Conservation (phyloP, 2,888 invertebrate species). For the Cephalotes varians region DNA sequence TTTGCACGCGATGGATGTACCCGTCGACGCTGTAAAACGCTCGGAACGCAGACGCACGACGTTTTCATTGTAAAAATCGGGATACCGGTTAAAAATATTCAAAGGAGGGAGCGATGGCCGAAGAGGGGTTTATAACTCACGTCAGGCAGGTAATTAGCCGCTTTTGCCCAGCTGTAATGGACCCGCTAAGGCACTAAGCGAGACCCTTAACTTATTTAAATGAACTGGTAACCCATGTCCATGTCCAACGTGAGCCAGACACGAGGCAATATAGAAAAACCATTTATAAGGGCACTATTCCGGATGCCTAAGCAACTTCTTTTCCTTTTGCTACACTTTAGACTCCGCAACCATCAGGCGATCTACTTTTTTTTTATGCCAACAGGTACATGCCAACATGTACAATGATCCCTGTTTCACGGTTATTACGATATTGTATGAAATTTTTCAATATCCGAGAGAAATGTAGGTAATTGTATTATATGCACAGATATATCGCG, state of each 20-base stretch:
- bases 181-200: constrained; percentile 84
- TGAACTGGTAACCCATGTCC: constrained; percentile 86
- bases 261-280: constrained; percentile 85
- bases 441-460: constrained; percentile 44
- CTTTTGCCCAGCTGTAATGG: constrained; percentile 86
- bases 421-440: constrained; percentile 38
- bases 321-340: constrained; percentile 77
- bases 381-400: constrained; percentile 68
- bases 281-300: constrained; percentile 85
- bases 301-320: constrained; percentile 77
- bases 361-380: constrained; percentile 73
- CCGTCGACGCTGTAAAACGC: constrained; percentile 45
- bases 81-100: constrained; percentile 80
- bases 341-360: constrained; percentile 69
- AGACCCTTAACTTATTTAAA: constrained; percentile 86
- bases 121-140: constrained; percentile 85
- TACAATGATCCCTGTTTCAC: constrained; percentile 45
- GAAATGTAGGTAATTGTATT: constrained; percentile 23
- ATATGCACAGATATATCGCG: not conserved
- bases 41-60: constrained; percentile 51
- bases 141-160: constrained; percentile 86
- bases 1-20: constrained; percentile 23
- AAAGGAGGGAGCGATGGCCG: constrained; percentile 73
- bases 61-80: constrained; percentile 79
- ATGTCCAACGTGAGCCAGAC: constrained; percentile 82